Evolutionary conservation across 2,797 vertebrate species (phyloP).

Genomic region (Synanceia verrucosa): DNA sequence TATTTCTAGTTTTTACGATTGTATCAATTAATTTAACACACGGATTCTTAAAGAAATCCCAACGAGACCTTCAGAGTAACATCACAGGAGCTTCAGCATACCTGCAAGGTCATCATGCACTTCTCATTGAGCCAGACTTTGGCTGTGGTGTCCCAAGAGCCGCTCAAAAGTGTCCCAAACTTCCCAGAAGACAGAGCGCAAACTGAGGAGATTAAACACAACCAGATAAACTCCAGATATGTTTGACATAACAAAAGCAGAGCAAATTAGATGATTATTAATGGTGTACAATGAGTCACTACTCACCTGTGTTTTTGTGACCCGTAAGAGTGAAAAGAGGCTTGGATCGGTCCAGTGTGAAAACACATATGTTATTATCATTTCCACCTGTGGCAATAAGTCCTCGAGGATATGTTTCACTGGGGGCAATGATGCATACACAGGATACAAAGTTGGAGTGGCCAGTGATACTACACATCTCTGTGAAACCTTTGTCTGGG

Average conservation of each 20-base stretch:
- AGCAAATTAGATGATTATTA: background rate
- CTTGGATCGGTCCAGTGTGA: conserved; percentile 87
- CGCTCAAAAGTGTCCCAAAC: conserved; percentile 96
- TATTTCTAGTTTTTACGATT: background rate
- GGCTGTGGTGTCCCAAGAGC: conserved; percentile 97
- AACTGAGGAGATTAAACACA: conserved; percentile 77
- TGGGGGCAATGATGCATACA: conserved; percentile 93
- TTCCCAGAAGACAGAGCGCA: conserved; percentile 96
- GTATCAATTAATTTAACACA: too few relatives aligned
- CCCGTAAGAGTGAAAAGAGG: conserved; percentile 92
- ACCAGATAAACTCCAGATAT: background rate
- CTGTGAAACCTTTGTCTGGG: conserved; percentile 88
- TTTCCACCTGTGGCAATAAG: conserved; percentile 96
- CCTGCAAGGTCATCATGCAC: conserved; percentile 99
- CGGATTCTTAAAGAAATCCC: too few relatives aligned
- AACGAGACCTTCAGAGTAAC: too few relatives aligned
- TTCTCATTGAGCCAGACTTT: conserved; percentile 98
- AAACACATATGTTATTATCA: conserved; percentile 95
- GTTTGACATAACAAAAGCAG: background rate
- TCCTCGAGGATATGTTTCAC: conserved; percentile 91
- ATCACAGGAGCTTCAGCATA: conserved; percentile 53
- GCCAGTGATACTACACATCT: conserved; percentile 94
- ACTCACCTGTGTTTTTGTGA: conserved; percentile 93
- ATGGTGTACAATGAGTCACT: background rate
- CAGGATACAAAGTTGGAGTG: conserved; percentile 97